phyloP scores from a whole-genome alignment of 1,140 invertebrate genomes.

The Antheraea pernyi region DNA sequence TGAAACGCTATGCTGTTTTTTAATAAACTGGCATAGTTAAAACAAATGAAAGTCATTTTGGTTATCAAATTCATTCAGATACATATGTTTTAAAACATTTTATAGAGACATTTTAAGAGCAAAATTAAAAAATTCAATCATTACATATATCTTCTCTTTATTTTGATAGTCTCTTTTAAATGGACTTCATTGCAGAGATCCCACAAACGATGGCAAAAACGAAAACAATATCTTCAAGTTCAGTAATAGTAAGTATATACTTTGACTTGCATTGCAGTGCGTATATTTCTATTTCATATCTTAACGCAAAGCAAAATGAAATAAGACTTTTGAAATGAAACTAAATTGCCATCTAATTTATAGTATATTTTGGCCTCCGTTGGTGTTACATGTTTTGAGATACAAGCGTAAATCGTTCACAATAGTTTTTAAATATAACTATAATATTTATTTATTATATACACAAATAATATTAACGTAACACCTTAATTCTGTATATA shows the following conservation, averaged over 20 bases:
- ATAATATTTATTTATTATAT: no score
- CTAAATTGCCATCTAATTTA: no score
- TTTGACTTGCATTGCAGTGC: not conserved
- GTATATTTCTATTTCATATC: no score
- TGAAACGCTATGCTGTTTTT: not conserved
- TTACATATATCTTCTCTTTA: not conserved
- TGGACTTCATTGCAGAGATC: constrained; percentile 45
- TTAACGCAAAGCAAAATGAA: no score
- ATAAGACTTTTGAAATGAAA: no score
- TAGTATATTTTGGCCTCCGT: no score
- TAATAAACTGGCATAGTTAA: not conserved
- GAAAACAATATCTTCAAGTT: constrained; percentile 37
- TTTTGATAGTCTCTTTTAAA: constrained; percentile 7
- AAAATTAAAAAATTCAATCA: not conserved
- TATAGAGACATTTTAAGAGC: not conserved
- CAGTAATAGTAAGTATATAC: constrained; percentile 40
- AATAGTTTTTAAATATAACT: no score
- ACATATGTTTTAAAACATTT: not conserved
- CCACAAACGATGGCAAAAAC: constrained; percentile 42
- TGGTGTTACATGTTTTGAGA: no score
- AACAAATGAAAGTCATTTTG: not conserved
- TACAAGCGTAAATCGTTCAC: no score
- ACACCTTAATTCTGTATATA: no score
- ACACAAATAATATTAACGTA: no score
- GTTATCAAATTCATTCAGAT: not conserved